These are phyloP conservation scores for Stichopus chloronotus DNA, from an alignment of 35 echinoderm and acorn worm species.

Conservation along the genomic window DNA sequence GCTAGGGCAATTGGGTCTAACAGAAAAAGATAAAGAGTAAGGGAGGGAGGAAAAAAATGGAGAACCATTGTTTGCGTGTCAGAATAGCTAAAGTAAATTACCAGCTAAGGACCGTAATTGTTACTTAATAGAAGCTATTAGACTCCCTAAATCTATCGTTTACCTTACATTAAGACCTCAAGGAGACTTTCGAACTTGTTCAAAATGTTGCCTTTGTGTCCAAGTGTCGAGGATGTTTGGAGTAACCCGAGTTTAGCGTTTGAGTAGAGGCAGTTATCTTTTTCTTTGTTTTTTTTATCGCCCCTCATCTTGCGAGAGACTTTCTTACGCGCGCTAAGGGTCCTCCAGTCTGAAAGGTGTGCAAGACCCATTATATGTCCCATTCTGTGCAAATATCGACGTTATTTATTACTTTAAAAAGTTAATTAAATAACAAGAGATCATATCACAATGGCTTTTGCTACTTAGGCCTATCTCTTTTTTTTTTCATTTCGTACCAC, in stretches of 20 bases:
- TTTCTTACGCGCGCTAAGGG: background rate
- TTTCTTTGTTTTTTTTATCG: background rate
- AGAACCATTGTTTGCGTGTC: conserved; percentile 19
- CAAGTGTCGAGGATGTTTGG: conserved; percentile 30
- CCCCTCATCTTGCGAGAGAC: background rate
- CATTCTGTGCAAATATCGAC: background rate
- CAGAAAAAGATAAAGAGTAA: no score
- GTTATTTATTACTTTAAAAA: conserved; percentile 13
- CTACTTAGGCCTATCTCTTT: background rate
- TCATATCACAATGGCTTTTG: background rate
- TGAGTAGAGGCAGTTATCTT: no score
- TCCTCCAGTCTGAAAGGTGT: background rate
- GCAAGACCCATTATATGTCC: background rate
- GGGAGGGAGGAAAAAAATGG: background rate
- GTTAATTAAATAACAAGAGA: conserved; percentile 47
- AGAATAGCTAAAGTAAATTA: conserved; percentile 25
- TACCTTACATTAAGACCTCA: conserved; percentile 50
- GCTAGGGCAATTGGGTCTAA: background rate
- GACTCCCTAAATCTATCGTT: conserved; percentile 12
- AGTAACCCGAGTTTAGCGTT: background rate
- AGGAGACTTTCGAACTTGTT: conserved; percentile 14
- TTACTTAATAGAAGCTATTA: conserved; percentile 47
- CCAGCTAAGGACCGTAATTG: conserved; percentile 13
- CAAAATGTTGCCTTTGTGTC: conserved; percentile 23
- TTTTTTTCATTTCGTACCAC: background rate